phyloP scores from a whole-genome alignment of 1,140 invertebrate genomes.

The Calliopsis andreniformis region DNA sequence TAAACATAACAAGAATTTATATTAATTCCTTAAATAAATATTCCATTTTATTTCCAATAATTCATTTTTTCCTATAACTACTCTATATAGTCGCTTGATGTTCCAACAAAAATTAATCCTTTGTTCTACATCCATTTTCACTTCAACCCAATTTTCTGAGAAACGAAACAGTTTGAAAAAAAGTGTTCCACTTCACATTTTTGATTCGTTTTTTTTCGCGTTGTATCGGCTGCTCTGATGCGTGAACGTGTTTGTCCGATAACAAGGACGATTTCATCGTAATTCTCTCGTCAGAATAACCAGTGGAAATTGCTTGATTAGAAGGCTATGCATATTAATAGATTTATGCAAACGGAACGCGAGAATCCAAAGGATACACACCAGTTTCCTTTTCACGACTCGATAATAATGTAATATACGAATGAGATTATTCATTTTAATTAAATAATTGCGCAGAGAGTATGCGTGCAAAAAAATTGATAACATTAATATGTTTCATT shows the following conservation, averaged over 20 bases:
- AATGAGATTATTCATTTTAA: constrained; percentile 1
- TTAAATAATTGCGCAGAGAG: constrained; percentile 9
- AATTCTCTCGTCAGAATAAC: not conserved
- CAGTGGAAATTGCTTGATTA: constrained; percentile 1
- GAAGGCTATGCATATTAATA: constrained; percentile 5
- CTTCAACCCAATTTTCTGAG: not conserved
- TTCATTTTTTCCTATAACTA: no score
- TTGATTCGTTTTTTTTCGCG: no score
- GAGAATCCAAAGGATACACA: not conserved
- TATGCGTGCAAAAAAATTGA: constrained; percentile 22
- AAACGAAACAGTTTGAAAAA: not conserved
- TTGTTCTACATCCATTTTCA: not conserved
- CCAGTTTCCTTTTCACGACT: no score
- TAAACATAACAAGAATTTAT: no score
- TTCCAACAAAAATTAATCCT: no score
- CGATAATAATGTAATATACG: no score
- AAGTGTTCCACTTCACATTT: no score
- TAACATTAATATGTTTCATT: constrained; percentile 20
- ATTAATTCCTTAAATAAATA: no score
- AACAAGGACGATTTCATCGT: not conserved
- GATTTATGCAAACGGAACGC: constrained; percentile 3
- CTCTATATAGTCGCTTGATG: no score
- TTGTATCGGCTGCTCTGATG: no score
- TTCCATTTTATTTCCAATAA: no score
- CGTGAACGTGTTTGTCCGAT: no score